Percentiles rank a stretch among this genome's conserved stretches.
Conservation (phyloP, 2,113 vertebrate genomes). For the Syrrhaptes paradoxus region DNA sequence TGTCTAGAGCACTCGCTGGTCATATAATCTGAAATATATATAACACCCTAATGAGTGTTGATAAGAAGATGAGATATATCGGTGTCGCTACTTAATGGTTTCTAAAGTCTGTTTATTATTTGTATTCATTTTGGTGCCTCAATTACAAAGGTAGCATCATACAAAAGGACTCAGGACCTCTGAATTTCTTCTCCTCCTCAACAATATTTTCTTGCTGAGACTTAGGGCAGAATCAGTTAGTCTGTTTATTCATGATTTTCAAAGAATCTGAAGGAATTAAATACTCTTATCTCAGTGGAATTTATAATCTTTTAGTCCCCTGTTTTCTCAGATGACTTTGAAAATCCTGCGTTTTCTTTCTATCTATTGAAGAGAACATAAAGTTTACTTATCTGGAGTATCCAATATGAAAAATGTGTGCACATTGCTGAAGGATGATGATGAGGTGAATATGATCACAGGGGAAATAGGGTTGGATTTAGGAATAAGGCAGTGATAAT, state of each 20-base stretch:
- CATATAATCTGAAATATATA: not conserved
- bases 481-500: not conserved
- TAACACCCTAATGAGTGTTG: not conserved
- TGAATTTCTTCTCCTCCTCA: not conserved
- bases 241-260: not conserved
- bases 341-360: not conserved
- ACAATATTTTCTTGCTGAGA: not conserved
- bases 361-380: not conserved
- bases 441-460: not conserved
- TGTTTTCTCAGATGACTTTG: not conserved
- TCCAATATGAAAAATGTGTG: not conserved
- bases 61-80: not conserved
- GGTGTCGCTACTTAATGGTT: not conserved
- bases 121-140: not conserved
- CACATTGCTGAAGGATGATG: not conserved
- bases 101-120: not conserved
- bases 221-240: not conserved
- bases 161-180: not conserved
- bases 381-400: slow-evolving; percentile 13
- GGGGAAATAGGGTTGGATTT: not conserved
- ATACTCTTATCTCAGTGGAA: not conserved
- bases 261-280: not conserved
- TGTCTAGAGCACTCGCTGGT: slow-evolving; percentile 27
- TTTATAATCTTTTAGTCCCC: not conserved
- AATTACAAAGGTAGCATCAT: not conserved